These are phyloP conservation scores for Falco novaeseelandiae DNA, from an alignment of 2,797 vertebrate genomes.

Conservation along the genomic window DNA sequence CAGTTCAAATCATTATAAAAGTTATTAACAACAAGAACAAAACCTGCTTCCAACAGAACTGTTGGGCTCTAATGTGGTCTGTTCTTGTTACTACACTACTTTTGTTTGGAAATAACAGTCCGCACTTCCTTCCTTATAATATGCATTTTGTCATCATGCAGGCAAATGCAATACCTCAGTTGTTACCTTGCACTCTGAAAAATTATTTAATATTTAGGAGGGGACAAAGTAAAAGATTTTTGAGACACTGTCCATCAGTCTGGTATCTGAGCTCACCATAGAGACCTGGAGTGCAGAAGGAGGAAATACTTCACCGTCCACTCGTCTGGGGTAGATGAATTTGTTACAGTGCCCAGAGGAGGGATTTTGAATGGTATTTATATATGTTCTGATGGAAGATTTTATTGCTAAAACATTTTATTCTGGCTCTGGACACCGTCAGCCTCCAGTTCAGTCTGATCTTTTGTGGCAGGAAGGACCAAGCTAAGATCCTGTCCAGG, in stretches of 20 bases:
- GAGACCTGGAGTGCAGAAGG: slow-evolving; percentile 13
- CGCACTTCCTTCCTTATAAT: slow-evolving; percentile 5
- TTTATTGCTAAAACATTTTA: slow-evolving; percentile 17
- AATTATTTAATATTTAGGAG: neutral
- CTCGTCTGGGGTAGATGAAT: neutral
- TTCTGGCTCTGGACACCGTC: slow-evolving; percentile 1
- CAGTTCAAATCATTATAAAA: slow-evolving; percentile 39
- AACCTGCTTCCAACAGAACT: slow-evolving; percentile 39
- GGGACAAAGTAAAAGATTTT: neutral
- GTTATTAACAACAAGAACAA: slow-evolving; percentile 65
- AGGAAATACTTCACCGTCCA: slow-evolving; percentile 1
- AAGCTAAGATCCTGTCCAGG: neutral
- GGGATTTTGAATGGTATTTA: slow-evolving; percentile 35
- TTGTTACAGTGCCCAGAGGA: slow-evolving; percentile 28
- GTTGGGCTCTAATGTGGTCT: neutral
- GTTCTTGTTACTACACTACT: neutral
- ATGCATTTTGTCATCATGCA: neutral
- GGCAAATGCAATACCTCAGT: slow-evolving; percentile 25
- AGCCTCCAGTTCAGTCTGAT: neutral
- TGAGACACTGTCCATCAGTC: neutral
- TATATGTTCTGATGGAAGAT: slow-evolving; percentile 1
- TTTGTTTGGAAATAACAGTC: neutral
- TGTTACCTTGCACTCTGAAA: slow-evolving; percentile 23
- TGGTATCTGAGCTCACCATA: neutral
- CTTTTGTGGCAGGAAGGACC: neutral